Evolutionary conservation across 2,113 vertebrate species (phyloP).

Genomic region (Lophotis ruficrista): DNA sequence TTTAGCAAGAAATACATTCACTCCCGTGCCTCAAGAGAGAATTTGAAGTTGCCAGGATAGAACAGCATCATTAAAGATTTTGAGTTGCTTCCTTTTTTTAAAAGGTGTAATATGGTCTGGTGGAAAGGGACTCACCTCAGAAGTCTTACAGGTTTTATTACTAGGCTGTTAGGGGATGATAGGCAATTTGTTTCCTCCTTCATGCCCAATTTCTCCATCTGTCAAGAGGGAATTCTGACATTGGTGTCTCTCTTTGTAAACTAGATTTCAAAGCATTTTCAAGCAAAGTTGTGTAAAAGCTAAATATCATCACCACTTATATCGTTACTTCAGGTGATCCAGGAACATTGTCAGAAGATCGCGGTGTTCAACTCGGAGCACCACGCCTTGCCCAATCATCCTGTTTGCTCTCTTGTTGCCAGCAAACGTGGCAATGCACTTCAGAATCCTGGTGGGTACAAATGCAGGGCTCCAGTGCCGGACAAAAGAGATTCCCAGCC

Average conservation of each 20-base stretch:
- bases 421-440: fast-evolving
- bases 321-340: background rate
- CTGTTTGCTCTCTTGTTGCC: background rate
- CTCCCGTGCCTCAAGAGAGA: background rate
- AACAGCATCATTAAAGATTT: background rate
- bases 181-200: background rate
- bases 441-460: background rate
- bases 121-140: background rate
- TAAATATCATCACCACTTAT: background rate
- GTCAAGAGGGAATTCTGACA: background rate
- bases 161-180: background rate
- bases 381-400: background rate
- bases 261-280: background rate
- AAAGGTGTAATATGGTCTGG: background rate
- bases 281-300: background rate
- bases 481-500: background rate
- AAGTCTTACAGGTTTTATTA: background rate
- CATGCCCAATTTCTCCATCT: background rate
- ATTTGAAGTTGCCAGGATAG: background rate
- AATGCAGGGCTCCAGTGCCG: background rate
- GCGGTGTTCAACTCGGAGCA: fast-evolving
- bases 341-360: background rate
- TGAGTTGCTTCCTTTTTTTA: background rate
- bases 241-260: background rate
- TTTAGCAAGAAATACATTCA: background rate